Evolutionary conservation across 2,113 vertebrate species (phyloP).

Genomic region (Halichoeres trimaculatus): DNA sequence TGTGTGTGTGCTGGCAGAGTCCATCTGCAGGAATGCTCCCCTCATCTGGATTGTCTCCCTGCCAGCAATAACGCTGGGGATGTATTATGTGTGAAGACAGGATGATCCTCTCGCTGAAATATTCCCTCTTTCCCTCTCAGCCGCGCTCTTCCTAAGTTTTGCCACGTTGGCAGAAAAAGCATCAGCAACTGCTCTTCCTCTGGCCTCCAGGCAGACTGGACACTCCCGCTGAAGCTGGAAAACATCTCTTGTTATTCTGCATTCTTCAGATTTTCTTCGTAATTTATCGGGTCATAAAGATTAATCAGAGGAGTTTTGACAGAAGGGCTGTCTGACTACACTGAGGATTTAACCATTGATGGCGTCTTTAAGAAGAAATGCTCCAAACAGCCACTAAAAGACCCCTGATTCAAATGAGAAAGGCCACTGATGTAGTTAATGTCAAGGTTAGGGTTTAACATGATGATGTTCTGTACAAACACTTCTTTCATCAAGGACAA

Average conservation of each 20-base stretch:
- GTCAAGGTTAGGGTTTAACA: too few relatives aligned
- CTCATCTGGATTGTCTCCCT: slow-evolving; percentile 38
- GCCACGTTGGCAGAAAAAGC: slow-evolving; percentile 55
- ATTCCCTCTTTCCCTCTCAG: slow-evolving; percentile 21
- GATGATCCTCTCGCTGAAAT: slow-evolving; percentile 50
- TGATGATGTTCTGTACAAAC: too few relatives aligned
- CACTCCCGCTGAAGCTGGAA: slow-evolving; percentile 13
- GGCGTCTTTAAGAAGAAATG: background rate
- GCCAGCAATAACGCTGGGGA: slow-evolving; percentile 55
- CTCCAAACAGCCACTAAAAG: background rate
- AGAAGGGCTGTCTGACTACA: background rate
- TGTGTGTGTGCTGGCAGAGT: slow-evolving; percentile 38
- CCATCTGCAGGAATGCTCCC: slow-evolving; percentile 32
- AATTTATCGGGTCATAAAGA: slow-evolving; percentile 25
- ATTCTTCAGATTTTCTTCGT: slow-evolving; percentile 1
- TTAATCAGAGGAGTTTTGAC: background rate
- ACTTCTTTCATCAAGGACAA: too few relatives aligned
- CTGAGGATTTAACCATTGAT: background rate
- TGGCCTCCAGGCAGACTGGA: background rate
- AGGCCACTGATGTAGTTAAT: too few relatives aligned
- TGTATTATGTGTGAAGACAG: slow-evolving; percentile 54
- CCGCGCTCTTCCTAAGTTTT: slow-evolving; percentile 22
- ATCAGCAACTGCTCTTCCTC: slow-evolving; percentile 29
- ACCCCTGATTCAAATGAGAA: too few relatives aligned
- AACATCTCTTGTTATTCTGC: slow-evolving; percentile 6